phyloP scores from a whole-genome alignment of 2,797 vertebrate genomes.

The Neopelma chrysocephalum region DNA sequence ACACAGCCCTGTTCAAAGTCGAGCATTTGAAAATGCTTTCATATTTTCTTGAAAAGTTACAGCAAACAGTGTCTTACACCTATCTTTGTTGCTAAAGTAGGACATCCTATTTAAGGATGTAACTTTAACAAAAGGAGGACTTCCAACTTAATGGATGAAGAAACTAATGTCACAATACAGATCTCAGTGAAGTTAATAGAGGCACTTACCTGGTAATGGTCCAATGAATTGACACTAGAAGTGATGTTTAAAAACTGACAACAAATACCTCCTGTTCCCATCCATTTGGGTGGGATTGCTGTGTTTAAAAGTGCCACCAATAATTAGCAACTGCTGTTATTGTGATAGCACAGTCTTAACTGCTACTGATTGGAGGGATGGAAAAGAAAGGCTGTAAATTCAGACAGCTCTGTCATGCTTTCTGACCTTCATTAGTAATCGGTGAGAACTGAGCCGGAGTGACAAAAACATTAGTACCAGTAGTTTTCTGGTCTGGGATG shows the following conservation, averaged over 20 bases:
- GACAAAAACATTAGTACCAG: conserved; percentile 12
- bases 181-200: background rate
- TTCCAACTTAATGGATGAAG: background rate
- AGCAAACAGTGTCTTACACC: background rate
- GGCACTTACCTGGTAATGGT: background rate
- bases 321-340: background rate
- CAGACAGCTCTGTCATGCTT: background rate
- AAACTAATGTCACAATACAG: background rate
- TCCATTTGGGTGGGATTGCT: background rate
- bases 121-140: background rate
- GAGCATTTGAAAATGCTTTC: background rate
- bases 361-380: background rate
- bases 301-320: background rate
- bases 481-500: background rate
- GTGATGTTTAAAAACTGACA: background rate
- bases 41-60: background rate
- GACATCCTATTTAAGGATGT: background rate
- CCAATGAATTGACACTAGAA: background rate
- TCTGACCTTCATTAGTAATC: conserved; percentile 11
- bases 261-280: background rate
- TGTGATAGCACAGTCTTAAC: background rate
- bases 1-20: background rate
- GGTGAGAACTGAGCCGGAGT: background rate
- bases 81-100: background rate
- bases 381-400: background rate